Evolutionary conservation across 2,113 vertebrate genomes (phyloP), one percentile per base, ranked within the genome.

Genomic region (Andinoacara biseriatus): DNA sequence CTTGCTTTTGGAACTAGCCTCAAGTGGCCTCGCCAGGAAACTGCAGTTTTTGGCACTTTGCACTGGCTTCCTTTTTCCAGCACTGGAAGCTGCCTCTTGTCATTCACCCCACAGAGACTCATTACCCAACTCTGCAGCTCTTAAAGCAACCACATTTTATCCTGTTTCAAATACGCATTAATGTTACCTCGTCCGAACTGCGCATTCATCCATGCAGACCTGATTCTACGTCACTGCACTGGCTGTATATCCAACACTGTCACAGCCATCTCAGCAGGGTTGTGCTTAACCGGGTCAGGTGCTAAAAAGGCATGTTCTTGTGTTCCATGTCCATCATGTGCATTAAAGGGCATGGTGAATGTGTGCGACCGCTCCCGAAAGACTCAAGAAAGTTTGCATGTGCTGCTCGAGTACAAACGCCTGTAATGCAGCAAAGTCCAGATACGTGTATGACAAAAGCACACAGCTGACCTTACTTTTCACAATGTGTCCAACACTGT

Each of bases 401-500:
- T 60, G 49, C 67, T 18, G 52, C 15, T 20, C 13, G 52, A 62
- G 61, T 22, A 78, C 74, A 82, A 87, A 86, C 77, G 62, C 69
- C 57, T 61, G 33, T 15, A 76, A 69, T 74, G 15, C 58, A 11
- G 62, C 18, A 38, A 88, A 92, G 88, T 87, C 90, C 82, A 90
- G 82, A 91, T 78, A 33, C 82, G 22, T 90, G 91, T 91, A 60
- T 52, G 58, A 59, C 59, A 62, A 79, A 88, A 82, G 74, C 59
- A 29, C 67, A 80, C 74, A 38, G 58, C 62, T 49, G 81, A 77
- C 69, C 79, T 69, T 5, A 43, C 26, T 2, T 2, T 15, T n/a
- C 33, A 74, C n/a, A 52, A 26, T 61, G 43, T 54, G 84, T 86
- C 87, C 74, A 57, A 86, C 86, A 69, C 61, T 46, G 81, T 76